Evolutionary conservation across 2,113 vertebrate species (phyloP), one percentile per base, ranked within the genome.

Genomic region (Dunckerocampus dactyliophorus): DNA sequence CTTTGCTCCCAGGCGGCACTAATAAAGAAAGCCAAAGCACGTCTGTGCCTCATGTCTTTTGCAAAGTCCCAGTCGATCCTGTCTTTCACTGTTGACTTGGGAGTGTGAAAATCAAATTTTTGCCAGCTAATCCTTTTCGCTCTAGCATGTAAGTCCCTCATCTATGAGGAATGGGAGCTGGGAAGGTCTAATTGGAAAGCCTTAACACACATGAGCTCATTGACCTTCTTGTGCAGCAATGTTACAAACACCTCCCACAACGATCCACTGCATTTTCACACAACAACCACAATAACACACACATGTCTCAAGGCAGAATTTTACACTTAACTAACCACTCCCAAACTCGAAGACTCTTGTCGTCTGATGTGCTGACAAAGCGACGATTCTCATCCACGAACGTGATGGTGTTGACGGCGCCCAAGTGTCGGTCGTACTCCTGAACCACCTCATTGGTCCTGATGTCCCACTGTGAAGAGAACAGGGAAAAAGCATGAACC

Each of bases 321-420:
- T 43, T 14, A 39, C 14, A 24, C 2, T 52, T 43, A 1, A 92
- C 95, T 93, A 72, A 99, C 97, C 97, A 99, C 87, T 98, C 96
- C 97, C 97, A 99, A 63, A 98, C 97, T 64, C 97, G 89, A 49
- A 99, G 91, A 75, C 95, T 98, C 88, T 99, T 99, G 80, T 99
- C 97, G 52, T 99, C 97, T 0, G 97, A 99, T 0, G 96, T 99
- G 79, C 97, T 99, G 82, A 99, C 97, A 67, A 99, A 99, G 45
- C 97, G 93, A 2, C 97, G 92, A n/a, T 97, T 98, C 76, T 99
- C 97, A 66, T 99, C 97, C 51, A 99, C 97, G 63, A 99, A 99
- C n/a, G 97, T 98, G 91, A 99, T 99, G 69, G 97, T 99, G 89
- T 99, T 99, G 80, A 99, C 97, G 45, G 97, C 97, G 49, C 97